phyloP scores from a whole-genome alignment of 1,140 invertebrate genomes.

The Archivesica marissinica region DNA sequence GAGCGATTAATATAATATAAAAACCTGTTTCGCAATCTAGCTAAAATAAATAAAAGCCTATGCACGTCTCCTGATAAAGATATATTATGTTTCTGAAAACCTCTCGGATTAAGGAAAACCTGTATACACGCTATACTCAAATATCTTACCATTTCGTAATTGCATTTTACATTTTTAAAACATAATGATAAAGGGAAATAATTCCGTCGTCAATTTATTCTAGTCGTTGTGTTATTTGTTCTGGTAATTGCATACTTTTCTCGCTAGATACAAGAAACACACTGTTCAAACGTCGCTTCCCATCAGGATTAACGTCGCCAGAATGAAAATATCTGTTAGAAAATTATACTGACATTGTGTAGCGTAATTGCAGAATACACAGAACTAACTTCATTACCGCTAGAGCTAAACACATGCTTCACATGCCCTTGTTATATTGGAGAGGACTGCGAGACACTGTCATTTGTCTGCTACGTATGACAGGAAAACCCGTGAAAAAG shows the following conservation, averaged over 20 bases:
- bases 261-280: slow-evolving; percentile 48
- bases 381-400: slow-evolving; percentile 33
- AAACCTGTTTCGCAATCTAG: too few species aligned
- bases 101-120: too few species aligned
- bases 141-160: too few species aligned
- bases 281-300: slow-evolving; percentile 37
- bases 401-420: slow-evolving; percentile 16
- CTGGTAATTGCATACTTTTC: slow-evolving; percentile 56
- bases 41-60: too few species aligned
- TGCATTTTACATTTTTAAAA: too few species aligned
- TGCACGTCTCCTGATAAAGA: too few species aligned
- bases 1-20: too few species aligned
- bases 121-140: too few species aligned
- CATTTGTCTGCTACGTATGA: slow-evolving; percentile 34
- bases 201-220: not conserved
- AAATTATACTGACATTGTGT: slow-evolving; percentile 43
- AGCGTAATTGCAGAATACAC: slow-evolving; percentile 45
- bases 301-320: slow-evolving; percentile 46
- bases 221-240: slow-evolving; percentile 8
- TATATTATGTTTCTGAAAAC: too few species aligned
- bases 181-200: too few species aligned
- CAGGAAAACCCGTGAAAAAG: slow-evolving; percentile 34
- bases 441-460: slow-evolving; percentile 24
- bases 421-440: slow-evolving; percentile 32
- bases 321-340: slow-evolving; percentile 27